Conservation (phyloP, 2,888 invertebrate species). For the Auanema sp. region DNA sequence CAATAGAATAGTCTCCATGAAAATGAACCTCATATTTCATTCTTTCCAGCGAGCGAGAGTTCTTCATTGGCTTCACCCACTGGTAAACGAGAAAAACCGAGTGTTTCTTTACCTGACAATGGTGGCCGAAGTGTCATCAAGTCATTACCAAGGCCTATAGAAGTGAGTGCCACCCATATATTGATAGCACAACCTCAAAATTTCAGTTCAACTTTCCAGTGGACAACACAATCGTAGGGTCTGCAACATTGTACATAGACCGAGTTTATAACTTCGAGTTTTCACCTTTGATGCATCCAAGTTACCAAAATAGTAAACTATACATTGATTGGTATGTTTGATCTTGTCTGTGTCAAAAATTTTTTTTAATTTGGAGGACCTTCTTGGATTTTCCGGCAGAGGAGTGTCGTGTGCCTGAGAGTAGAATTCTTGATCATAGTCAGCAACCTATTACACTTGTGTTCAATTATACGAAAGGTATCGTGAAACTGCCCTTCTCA, state of each 20-base stretch:
- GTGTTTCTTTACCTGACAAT: slow-evolving; percentile 27
- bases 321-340: slow-evolving; percentile 25
- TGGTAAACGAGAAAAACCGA: slow-evolving; percentile 28
- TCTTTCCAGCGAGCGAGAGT: slow-evolving; percentile 54
- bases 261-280: slow-evolving; percentile 32
- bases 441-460: neutral
- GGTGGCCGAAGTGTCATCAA: slow-evolving; percentile 34
- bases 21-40: neutral
- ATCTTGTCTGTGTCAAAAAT: neutral
- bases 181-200: neutral
- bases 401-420: slow-evolving; percentile 16
- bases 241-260: slow-evolving; percentile 33
- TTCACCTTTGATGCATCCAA: slow-evolving; percentile 34
- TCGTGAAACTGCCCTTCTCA: no score
- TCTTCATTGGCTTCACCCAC: slow-evolving; percentile 43
- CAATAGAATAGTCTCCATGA: neutral
- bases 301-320: slow-evolving; percentile 33
- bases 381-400: slow-evolving; percentile 34
- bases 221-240: slow-evolving; percentile 15
- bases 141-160: slow-evolving; percentile 6
- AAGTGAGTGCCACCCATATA: neutral
- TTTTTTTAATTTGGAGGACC: slow-evolving; percentile 2
- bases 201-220: neutral
- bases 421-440: no score
- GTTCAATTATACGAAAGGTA: slow-evolving; percentile 27